phyloP scores from a whole-genome alignment of 2,888 invertebrate genomes.

The Furcula furcula region DNA sequence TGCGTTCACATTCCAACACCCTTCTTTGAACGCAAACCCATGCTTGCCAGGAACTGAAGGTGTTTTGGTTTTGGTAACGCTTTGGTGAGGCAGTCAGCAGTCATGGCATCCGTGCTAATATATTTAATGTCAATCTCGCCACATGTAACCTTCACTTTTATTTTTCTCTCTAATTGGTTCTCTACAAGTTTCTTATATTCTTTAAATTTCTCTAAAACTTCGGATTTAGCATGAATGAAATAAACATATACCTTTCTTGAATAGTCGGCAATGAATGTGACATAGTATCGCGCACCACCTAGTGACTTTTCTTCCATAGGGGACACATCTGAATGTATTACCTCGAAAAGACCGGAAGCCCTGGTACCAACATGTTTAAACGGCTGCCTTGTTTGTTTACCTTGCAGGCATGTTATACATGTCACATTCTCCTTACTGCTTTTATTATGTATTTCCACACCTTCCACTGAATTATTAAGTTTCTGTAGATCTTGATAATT shows the following conservation, averaged over 20 bases:
- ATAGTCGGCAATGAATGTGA: conserved; percentile 1
- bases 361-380: conserved; percentile 1
- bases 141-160: background rate
- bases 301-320: background rate
- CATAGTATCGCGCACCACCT: background rate
- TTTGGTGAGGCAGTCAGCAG: background rate
- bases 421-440: background rate
- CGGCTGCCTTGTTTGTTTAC: conserved; percentile 1
- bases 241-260: conserved; percentile 1
- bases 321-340: conserved; percentile 2
- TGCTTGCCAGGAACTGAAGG: background rate
- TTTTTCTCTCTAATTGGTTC: conserved; percentile 5
- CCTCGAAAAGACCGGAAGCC: background rate
- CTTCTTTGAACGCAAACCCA: background rate
- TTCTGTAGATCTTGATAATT: background rate
- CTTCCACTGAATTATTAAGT: too few relatives aligned
- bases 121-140: background rate
- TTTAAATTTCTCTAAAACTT: conserved; percentile 1
- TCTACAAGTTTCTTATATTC: conserved; percentile 4
- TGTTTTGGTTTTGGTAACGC: background rate
- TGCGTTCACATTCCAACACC: too few relatives aligned
- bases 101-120: background rate
- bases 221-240: too few relatives aligned
- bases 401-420: conserved; percentile 1
- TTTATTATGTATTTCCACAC: too few relatives aligned